These are phyloP conservation scores for Cremastobaeus sp. DNA, from an alignment of 2,888 invertebrate genomes.

Conservation along the genomic window DNA sequence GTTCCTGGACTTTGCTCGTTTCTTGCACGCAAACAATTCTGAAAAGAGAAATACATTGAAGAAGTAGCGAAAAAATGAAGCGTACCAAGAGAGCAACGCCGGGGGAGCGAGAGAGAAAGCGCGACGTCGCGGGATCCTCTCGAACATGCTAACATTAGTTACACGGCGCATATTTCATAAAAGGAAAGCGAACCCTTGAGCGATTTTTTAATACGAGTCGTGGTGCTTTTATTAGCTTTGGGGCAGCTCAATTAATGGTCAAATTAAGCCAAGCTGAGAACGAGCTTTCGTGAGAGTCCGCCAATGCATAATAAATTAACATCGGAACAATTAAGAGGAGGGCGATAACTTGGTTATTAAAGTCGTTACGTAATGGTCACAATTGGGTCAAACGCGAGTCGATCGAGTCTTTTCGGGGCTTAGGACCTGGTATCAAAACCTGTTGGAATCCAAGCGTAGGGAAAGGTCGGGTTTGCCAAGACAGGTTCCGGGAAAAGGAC, in stretches of 20 bases:
- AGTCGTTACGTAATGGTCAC: conserved; percentile 18
- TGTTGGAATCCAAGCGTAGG: conserved; percentile 21
- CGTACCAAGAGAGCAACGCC: conserved; percentile 21
- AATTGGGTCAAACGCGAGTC: neutral
- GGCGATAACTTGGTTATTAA: conserved; percentile 28
- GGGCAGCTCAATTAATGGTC: conserved; percentile 24
- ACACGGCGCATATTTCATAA: conserved; percentile 53
- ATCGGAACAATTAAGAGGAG: conserved; percentile 13
- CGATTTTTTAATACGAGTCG: conserved; percentile 31
- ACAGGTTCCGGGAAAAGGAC: conserved; percentile 12
- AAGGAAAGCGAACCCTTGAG: conserved; percentile 40
- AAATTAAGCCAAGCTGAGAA: conserved; percentile 18
- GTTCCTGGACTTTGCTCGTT: conserved; percentile 58
- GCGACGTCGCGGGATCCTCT: conserved; percentile 42
- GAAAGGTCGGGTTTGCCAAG: conserved; percentile 22
- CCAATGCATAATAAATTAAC: conserved; percentile 8
- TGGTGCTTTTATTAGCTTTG: conserved; percentile 18
- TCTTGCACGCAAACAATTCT: conserved; percentile 59
- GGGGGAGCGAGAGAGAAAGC: conserved; percentile 26
- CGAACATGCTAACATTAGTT: conserved; percentile 55
- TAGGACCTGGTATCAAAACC: conserved; percentile 9
- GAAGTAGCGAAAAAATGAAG: conserved; percentile 52
- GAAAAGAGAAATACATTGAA: conserved; percentile 57
- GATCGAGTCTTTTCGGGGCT: conserved; percentile 9
- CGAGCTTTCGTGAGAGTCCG: conserved; percentile 3